phyloP scores from a whole-genome alignment of 2,113 vertebrate genomes.

The Arothron firmamentum region DNA sequence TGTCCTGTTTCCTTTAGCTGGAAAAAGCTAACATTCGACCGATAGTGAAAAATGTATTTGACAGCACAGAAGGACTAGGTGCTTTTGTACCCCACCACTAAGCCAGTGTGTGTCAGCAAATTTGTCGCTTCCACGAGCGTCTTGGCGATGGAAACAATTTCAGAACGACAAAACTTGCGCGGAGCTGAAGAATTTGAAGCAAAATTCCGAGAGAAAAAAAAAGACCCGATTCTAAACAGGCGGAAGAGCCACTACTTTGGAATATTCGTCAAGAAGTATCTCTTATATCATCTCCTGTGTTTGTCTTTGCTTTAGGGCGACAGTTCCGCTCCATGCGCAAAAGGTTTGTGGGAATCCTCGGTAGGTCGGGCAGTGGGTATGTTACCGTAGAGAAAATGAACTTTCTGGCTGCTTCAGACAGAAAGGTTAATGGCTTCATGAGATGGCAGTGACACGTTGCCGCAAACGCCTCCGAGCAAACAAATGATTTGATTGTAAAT shows the following conservation, averaged over 20 bases:
- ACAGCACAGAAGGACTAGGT: too few species aligned
- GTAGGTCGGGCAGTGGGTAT: conserved; percentile 21
- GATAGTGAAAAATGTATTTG: neutral
- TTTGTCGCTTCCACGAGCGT: too few species aligned
- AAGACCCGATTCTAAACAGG: too few species aligned
- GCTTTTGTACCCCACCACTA: too few species aligned
- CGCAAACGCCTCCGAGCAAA: conserved; percentile 52
- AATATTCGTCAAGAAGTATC: too few species aligned
- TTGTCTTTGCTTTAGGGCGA: too few species aligned
- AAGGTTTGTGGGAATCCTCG: conserved; percentile 35
- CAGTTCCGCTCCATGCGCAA: neutral
- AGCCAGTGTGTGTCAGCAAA: too few species aligned
- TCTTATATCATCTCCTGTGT: too few species aligned
- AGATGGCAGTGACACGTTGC: conserved; percentile 49
- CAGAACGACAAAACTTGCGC: neutral
- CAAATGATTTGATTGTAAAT: conserved; percentile 47
- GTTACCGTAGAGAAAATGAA: conserved; percentile 51
- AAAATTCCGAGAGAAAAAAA: neutral
- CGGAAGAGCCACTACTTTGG: too few species aligned
- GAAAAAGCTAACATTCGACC: conserved; percentile 18
- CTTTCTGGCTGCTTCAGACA: conserved; percentile 27
- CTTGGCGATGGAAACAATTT: too few species aligned
- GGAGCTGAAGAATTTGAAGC: too few species aligned
- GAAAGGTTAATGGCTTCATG: conserved; percentile 59
- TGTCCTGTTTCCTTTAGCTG: conserved; percentile 23